Evolutionary conservation across 2,888 invertebrate genomes (phyloP).

Genomic region (Corbicula japonica): DNA sequence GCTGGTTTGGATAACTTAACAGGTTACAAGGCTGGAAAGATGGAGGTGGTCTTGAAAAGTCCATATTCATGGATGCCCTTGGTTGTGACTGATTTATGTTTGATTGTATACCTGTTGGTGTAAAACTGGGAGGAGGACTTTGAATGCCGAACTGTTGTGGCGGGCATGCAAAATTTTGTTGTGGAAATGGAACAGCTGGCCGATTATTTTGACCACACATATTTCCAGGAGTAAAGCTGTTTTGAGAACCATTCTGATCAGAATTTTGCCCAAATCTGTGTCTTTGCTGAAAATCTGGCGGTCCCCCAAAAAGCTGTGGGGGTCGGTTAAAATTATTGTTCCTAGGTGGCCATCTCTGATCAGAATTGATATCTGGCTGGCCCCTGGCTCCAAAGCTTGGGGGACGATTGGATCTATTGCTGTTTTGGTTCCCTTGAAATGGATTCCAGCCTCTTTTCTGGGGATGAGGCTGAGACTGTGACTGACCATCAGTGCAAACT

Average conservation of each 20-base stretch:
- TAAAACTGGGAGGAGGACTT: too few relatives aligned
- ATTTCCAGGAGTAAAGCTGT: too few relatives aligned
- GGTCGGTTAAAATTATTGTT: constrained; percentile 17
- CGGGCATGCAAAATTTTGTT: too few relatives aligned
- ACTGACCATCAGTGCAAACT: neutral
- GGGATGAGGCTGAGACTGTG: neutral
- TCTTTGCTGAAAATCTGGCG: constrained; percentile 41
- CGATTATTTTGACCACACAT: too few relatives aligned
- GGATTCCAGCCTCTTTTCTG: constrained; percentile 33
- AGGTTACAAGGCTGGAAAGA: constrained; percentile 2
- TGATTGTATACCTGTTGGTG: too few relatives aligned
- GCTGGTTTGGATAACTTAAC: neutral
- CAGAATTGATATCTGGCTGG: too few relatives aligned
- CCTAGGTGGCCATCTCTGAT: constrained; percentile 20
- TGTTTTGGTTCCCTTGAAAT: constrained; percentile 30
- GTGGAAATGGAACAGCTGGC: too few relatives aligned
- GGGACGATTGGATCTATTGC: neutral
- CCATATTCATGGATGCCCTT: constrained; percentile 5
- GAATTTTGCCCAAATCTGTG: constrained; percentile 10
- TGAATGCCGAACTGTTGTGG: too few relatives aligned
- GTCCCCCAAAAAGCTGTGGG: constrained; percentile 52
- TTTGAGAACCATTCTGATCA: constrained; percentile 4
- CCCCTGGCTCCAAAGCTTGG: constrained; percentile 4
- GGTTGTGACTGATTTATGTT: neutral
- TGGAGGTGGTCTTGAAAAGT: constrained; percentile 22